Evolutionary conservation across 2,113 vertebrate genomes (phyloP).

Genomic region (Proteles cristata): DNA sequence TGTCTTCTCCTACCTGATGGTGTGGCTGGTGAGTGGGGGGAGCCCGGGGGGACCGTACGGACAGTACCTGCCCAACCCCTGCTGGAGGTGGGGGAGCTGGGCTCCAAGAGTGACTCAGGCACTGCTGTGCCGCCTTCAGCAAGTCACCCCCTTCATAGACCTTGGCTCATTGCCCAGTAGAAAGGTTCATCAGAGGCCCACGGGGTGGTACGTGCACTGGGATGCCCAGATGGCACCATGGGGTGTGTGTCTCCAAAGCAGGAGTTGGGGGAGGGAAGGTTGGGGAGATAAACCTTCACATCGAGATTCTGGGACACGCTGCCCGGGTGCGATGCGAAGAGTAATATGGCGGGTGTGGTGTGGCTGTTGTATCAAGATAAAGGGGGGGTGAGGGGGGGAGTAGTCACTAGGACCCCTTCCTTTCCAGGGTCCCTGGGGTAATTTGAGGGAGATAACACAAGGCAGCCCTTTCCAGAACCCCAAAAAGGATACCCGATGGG

Average conservation of each 20-base stretch:
- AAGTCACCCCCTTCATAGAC: background rate
- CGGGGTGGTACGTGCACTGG: accelerated
- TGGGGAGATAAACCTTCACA: background rate
- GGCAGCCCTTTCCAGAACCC: background rate
- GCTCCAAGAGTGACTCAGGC: background rate
- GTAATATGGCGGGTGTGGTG: accelerated
- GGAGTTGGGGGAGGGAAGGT: too few species aligned
- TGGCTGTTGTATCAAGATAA: background rate
- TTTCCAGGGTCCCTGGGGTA: background rate
- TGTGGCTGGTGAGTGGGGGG: slow-evolving; percentile 95
- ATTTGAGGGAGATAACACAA: background rate
- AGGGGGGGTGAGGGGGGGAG: too few species aligned
- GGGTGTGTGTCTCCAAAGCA: background rate
- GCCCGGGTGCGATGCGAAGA: too few species aligned
- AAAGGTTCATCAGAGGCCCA: accelerated
- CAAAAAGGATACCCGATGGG: too few species aligned
- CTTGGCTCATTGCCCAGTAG: background rate
- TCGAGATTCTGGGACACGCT: background rate
- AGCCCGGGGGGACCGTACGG: accelerated
- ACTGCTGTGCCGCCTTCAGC: background rate
- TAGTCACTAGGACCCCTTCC: background rate
- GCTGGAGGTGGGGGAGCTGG: background rate
- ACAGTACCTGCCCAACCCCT: background rate
- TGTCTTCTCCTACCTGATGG: slow-evolving; percentile 99
- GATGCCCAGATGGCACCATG: accelerated